phyloP scores from a whole-genome alignment of 1,140 invertebrate species.

The Leptinotarsa undecemlineata region DNA sequence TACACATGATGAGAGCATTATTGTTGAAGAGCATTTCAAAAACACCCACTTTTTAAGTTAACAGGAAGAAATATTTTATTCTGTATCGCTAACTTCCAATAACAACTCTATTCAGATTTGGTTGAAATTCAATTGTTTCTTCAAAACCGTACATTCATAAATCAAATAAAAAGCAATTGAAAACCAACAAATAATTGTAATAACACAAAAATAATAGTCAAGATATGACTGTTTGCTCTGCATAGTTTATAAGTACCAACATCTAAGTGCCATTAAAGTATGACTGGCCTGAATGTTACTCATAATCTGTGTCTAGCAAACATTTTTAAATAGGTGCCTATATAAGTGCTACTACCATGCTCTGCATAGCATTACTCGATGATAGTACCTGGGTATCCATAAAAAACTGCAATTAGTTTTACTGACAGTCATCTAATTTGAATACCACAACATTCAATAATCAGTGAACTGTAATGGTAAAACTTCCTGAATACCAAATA shows the following conservation, averaged over 20 bases:
- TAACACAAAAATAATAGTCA: conserved; percentile 30
- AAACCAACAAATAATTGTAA: conserved; percentile 12
- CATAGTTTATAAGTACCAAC: conserved; percentile 22
- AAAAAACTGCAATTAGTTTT: conserved; percentile 33
- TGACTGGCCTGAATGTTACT: conserved; percentile 16
- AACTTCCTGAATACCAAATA: no score
- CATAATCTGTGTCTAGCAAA: conserved; percentile 32
- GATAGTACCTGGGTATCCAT: conserved; percentile 38
- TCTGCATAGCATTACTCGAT: conserved; percentile 42
- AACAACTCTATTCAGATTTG: conserved; percentile 18
- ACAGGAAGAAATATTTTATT: not conserved
- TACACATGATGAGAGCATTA: conserved; percentile 27
- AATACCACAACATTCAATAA: not conserved
- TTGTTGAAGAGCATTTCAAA: conserved; percentile 13
- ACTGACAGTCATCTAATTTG: not conserved
- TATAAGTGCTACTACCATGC: conserved; percentile 50
- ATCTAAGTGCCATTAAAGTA: conserved; percentile 19
- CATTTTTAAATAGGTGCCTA: conserved; percentile 43
- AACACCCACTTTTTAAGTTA: not conserved
- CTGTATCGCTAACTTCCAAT: conserved; percentile 7
- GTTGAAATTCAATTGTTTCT: conserved; percentile 12
- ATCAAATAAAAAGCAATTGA: conserved; percentile 13
- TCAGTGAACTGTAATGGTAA: no score
- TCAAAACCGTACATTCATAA: not conserved
- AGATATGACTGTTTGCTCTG: conserved; percentile 24